phyloP scores from a whole-genome alignment of 2,888 invertebrate species.

The Opisthograptis luteolata region DNA sequence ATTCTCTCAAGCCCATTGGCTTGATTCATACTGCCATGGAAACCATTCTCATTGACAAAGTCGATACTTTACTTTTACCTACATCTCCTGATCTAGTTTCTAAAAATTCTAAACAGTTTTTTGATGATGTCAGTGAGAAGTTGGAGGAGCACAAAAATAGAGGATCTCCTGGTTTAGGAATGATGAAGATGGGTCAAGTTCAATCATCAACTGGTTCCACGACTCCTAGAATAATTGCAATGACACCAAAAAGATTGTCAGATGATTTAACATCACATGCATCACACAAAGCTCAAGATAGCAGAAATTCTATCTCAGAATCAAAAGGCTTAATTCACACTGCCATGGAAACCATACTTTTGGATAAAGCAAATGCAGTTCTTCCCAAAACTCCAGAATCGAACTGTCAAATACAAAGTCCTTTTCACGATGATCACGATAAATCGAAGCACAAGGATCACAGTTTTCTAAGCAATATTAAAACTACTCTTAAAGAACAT shows the following conservation, averaged over 20 bases:
- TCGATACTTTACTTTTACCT: slow-evolving; percentile 71
- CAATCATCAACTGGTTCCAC: slow-evolving; percentile 33
- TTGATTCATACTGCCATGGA: slow-evolving; percentile 82
- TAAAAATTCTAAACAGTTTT: slow-evolving; percentile 60
- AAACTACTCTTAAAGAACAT: slow-evolving; percentile 24
- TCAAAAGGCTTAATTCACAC: slow-evolving; percentile 51
- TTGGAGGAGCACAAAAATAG: slow-evolving; percentile 65
- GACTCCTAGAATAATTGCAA: slow-evolving; percentile 36
- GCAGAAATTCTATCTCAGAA: slow-evolving; percentile 19
- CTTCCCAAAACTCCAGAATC: slow-evolving; percentile 20
- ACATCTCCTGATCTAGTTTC: slow-evolving; percentile 62
- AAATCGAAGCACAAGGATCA: slow-evolving; percentile 24
- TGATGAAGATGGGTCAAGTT: slow-evolving; percentile 34
- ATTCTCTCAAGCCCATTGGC: slow-evolving; percentile 65
- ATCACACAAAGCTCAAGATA: slow-evolving; percentile 18
- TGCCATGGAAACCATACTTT: slow-evolving; percentile 45
- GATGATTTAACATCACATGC: slow-evolving; percentile 31
- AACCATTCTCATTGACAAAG: slow-evolving; percentile 83
- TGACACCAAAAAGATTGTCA: slow-evolving; percentile 37
- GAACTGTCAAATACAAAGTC: slow-evolving; percentile 7
- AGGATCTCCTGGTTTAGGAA: slow-evolving; percentile 32
- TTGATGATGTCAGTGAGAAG: slow-evolving; percentile 69
- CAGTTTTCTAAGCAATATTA: slow-evolving; percentile 25
- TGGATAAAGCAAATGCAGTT: slow-evolving; percentile 23
- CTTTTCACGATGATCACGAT: slow-evolving; percentile 18